Percentiles rank a stretch among this genome's conserved stretches.
phyloP scores from a whole-genome alignment of 2,113 vertebrate species.

The Recurvirostra avosetta region DNA sequence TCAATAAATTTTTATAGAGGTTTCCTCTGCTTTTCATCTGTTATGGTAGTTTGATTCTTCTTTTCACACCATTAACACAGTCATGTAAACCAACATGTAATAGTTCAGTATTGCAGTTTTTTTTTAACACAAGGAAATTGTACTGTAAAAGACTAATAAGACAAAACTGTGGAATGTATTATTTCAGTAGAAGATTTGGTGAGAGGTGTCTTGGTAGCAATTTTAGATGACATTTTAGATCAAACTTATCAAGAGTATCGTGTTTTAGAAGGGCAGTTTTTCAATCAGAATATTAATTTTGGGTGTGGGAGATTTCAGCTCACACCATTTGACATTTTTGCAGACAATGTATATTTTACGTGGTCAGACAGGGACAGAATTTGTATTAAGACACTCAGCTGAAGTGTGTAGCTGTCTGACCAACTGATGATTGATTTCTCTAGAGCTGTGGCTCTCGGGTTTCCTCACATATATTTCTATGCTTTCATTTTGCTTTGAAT shows the following conservation, averaged over 20 bases:
- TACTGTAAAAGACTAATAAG: background rate
- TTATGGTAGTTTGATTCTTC: background rate
- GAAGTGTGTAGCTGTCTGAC: background rate
- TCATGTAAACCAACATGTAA: rapidly evolving
- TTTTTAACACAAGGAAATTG: background rate
- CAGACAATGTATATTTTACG: background rate
- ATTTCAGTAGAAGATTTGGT: background rate
- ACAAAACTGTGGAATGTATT: background rate
- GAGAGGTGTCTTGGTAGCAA: background rate
- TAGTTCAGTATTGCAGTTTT: too few relatives aligned
- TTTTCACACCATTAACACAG: background rate
- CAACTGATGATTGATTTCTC: background rate
- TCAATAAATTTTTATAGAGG: background rate
- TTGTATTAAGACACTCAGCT: background rate
- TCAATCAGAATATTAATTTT: background rate
- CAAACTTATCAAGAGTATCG: background rate
- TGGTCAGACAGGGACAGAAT: background rate
- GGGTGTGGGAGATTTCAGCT: background rate
- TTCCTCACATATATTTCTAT: background rate
- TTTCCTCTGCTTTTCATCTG: background rate
- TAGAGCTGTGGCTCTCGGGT: background rate
- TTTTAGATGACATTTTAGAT: background rate
- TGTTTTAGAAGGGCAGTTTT: background rate
- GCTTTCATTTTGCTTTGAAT: background rate
- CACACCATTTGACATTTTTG: background rate